These are phyloP conservation scores for Pelochelys cantorii DNA, from an alignment of 2,797 vertebrate species.

Conservation along the genomic window DNA sequence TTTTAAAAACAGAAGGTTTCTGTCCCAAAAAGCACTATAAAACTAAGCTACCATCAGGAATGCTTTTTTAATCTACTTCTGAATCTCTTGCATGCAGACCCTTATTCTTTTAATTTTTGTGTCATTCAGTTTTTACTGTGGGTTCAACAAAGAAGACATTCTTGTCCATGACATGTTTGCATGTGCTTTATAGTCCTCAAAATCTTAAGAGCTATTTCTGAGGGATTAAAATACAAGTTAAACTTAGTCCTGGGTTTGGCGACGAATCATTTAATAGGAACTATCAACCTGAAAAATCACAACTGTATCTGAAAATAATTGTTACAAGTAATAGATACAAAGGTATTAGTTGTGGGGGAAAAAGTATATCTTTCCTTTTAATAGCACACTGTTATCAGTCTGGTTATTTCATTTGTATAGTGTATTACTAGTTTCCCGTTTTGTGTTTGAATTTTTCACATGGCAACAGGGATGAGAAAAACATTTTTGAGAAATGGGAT, in stretches of 20 bases:
- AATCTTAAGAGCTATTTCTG: slow-evolving; percentile 15
- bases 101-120: slow-evolving; percentile 33
- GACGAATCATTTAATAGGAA: not conserved
- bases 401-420: not conserved
- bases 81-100: slow-evolving; percentile 27
- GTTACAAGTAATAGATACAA: not conserved
- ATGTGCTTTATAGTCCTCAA: not conserved
- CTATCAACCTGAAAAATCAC: not conserved
- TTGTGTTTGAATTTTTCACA: not conserved
- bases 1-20: slow-evolving; percentile 1
- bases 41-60: slow-evolving; percentile 20
- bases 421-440: not conserved
- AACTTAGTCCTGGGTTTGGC: slow-evolving; percentile 10
- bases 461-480: not conserved
- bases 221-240: slow-evolving; percentile 20
- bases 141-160: slow-evolving; percentile 34
- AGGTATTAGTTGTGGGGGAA: not conserved
- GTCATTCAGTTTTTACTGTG: slow-evolving; percentile 51
- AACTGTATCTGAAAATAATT: not conserved
- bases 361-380: not conserved
- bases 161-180: slow-evolving; percentile 45
- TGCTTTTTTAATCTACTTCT: not conserved
- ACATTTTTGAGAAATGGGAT: not conserved
- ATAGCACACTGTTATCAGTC: not conserved
- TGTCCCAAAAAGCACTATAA: slow-evolving; percentile 36